Conservation (phyloP, 2,797 vertebrate genomes). For the Microhierax caerulescens region DNA sequence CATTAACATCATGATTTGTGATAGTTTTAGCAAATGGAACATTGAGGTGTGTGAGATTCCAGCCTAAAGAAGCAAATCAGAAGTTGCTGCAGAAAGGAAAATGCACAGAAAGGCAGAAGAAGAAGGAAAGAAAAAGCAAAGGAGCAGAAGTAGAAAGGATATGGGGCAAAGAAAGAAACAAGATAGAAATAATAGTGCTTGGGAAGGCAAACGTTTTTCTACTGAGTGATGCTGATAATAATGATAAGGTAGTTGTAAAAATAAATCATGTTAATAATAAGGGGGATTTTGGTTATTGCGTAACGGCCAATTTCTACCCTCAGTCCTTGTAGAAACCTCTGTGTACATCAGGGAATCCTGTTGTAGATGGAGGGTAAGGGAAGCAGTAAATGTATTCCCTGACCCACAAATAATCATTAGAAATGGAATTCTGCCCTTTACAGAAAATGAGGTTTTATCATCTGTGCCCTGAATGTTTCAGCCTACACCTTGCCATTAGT, state of each 20-base stretch:
- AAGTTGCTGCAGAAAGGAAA: background rate
- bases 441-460: constrained; percentile 57
- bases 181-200: background rate
- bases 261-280: constrained; percentile 31
- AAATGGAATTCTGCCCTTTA: constrained; percentile 53
- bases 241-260: constrained; percentile 26
- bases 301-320: background rate
- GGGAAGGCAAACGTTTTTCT: constrained; percentile 27
- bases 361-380: background rate
- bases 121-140: background rate
- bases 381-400: constrained; percentile 52
- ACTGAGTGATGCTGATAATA: constrained; percentile 23
- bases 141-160: background rate
- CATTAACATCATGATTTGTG: background rate
- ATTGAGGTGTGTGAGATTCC: background rate
- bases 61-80: background rate
- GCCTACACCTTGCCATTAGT: constrained; percentile 51
- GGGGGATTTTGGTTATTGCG: background rate
- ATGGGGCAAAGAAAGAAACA: background rate
- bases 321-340: background rate
- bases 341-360: background rate
- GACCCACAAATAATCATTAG: constrained; percentile 55
- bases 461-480: constrained; percentile 41
- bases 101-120: background rate
- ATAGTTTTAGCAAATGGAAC: background rate